Conservation (phyloP, 2,888 invertebrate genomes). For the Koerneria pararmatus region DNA sequence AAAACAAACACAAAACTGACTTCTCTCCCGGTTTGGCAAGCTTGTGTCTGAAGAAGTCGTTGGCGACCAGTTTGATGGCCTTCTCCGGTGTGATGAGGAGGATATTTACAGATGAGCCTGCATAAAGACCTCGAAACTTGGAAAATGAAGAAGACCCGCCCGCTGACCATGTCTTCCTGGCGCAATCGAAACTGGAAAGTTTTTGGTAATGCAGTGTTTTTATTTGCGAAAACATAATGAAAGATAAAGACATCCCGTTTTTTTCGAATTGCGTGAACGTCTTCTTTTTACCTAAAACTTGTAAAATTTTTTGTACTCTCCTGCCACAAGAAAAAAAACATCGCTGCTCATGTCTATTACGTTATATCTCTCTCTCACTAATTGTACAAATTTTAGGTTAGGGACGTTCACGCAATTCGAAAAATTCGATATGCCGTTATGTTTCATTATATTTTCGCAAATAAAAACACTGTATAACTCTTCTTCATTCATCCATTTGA, state of each 20-base stretch:
- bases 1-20: slow-evolving; percentile 27
- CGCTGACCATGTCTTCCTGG: slow-evolving; percentile 81
- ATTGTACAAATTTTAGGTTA: too few relatives aligned
- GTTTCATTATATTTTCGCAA: too few relatives aligned
- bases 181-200: slow-evolving; percentile 87
- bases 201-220: too few relatives aligned
- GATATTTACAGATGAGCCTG: slow-evolving; percentile 94
- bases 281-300: too few relatives aligned
- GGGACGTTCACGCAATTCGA: too few relatives aligned
- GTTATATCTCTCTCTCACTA: too few relatives aligned
- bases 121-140: slow-evolving; percentile 47
- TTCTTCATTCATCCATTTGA: background rate
- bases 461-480: slow-evolving; percentile 1
- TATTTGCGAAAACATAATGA: too few relatives aligned
- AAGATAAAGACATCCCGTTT: too few relatives aligned
- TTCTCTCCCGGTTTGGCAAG: slow-evolving; percentile 58
- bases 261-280: too few relatives aligned
- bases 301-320: too few relatives aligned
- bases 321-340: too few relatives aligned
- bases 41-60: slow-evolving; percentile 88
- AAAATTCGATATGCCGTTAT: background rate
- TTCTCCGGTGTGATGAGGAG: slow-evolving; percentile 96
- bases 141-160: slow-evolving; percentile 70
- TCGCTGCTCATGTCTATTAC: too few relatives aligned
- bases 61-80: slow-evolving; percentile 94